phyloP scores from a whole-genome alignment of 2,888 invertebrate species.

The Polydrusus tereticollis region DNA sequence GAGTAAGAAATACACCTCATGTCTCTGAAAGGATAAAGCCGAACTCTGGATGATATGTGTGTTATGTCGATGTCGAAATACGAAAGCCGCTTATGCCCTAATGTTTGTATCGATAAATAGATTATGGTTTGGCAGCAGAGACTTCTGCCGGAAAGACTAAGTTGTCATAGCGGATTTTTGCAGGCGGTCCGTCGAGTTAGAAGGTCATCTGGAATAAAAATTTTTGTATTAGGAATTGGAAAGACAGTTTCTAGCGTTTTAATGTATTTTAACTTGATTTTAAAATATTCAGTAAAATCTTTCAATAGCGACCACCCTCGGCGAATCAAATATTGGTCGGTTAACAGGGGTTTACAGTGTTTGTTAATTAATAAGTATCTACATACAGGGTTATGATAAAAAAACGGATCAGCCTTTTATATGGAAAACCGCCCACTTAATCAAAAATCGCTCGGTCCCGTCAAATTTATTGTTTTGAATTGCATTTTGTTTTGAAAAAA shows the following conservation, averaged over 20 bases:
- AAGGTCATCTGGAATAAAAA: conserved; percentile 32
- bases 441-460: no score
- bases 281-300: no score
- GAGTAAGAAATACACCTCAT: conserved; percentile 34
- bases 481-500: no score
- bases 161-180: conserved; percentile 23
- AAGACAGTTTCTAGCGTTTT: not conserved
- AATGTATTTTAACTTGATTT: no score
- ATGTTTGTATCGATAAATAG: conserved; percentile 38
- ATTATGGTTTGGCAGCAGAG: conserved; percentile 23
- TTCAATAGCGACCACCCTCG: no score
- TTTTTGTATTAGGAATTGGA: conserved; percentile 6
- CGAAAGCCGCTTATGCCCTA: conserved; percentile 27
- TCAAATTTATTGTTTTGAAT: no score
- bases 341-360: no score
- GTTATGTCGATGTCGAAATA: conserved; percentile 16
- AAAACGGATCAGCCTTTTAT: no score
- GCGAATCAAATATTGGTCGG: no score
- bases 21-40: conserved; percentile 34
- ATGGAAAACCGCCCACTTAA: no score
- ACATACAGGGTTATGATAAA: no score
- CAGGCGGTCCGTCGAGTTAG: conserved; percentile 5
- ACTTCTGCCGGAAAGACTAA: conserved; percentile 12
- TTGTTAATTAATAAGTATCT: no score
- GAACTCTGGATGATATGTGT: conserved; percentile 41